These are phyloP conservation scores for Elmis aenea DNA, from an alignment of 2,888 invertebrate species.

Conservation along the genomic window DNA sequence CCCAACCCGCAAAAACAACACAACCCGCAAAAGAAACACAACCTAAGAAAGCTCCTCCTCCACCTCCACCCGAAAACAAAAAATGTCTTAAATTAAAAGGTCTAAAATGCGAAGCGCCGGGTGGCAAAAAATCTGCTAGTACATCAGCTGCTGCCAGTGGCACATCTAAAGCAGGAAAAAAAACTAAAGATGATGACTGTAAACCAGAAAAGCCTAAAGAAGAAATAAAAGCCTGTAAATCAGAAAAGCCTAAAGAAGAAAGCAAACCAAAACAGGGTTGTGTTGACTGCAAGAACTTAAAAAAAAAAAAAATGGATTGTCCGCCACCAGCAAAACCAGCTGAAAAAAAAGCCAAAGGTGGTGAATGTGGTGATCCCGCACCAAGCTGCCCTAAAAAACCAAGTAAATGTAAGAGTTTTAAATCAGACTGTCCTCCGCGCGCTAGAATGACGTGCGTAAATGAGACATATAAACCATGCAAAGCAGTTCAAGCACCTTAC, in stretches of 20 bases:
- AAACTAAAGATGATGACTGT: background rate
- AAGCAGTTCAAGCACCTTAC: conserved; percentile 18
- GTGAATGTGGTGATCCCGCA: background rate
- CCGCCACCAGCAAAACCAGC: conserved; percentile 1
- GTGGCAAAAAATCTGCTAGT: too few species aligned
- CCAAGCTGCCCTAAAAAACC: background rate
- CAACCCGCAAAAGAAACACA: too few species aligned
- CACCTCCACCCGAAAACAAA: too few species aligned
- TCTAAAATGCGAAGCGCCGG: too few species aligned
- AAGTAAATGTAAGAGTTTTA: conserved; percentile 4
- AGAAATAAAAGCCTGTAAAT: background rate
- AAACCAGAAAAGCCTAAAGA: background rate
- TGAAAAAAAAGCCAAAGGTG: conserved; percentile 4
- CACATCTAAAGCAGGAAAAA: background rate
- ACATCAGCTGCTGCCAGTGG: too few species aligned
- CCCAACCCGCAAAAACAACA: too few species aligned
- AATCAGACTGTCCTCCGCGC: conserved; percentile 12
- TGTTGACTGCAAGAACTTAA: too few species aligned
- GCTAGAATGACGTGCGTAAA: conserved; percentile 9
- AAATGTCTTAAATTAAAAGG: too few species aligned
- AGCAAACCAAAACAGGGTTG: background rate
- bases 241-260: background rate
- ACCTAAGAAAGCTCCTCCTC: too few species aligned
- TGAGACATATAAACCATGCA: conserved; percentile 8
- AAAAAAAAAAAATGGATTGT: too few species aligned